Percentiles rank a stretch among this genome's conserved stretches.
phyloP scores from a whole-genome alignment of 2,113 vertebrate genomes.

The Donacobius atricapilla region DNA sequence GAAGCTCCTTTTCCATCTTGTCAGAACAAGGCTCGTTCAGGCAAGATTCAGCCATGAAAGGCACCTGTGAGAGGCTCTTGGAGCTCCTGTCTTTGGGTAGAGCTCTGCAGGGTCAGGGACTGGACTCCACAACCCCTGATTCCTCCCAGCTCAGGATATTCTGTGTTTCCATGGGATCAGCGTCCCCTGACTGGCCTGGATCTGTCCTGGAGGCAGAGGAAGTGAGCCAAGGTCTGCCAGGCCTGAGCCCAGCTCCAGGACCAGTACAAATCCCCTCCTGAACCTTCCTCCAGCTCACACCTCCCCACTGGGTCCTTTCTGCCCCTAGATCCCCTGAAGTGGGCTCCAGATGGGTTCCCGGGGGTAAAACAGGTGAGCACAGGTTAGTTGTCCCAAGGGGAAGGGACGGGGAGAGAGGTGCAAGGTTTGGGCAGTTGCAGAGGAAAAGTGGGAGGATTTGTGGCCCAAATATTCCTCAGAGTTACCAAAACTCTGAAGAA shows the following conservation, averaged over 20 bases:
- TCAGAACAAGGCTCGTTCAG: background rate
- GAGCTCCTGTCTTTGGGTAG: background rate
- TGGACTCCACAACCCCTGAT: accelerated
- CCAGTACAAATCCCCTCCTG: background rate
- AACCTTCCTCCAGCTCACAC: background rate
- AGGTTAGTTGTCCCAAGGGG: no score
- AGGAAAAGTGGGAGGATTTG: background rate
- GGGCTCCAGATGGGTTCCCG: background rate
- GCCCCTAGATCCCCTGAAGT: background rate
- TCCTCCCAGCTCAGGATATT: background rate
- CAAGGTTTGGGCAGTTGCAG: accelerated
- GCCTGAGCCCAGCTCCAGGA: background rate
- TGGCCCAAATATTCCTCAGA: background rate
- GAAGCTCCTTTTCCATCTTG: background rate
- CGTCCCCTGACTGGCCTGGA: background rate
- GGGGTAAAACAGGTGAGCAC: background rate
- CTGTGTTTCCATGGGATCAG: background rate
- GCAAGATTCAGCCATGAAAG: background rate
- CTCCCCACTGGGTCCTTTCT: background rate
- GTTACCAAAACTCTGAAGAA: background rate
- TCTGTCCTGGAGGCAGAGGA: background rate
- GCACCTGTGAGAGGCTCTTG: background rate
- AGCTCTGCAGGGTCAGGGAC: background rate
- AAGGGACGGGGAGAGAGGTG: background rate
- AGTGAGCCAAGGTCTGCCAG: background rate